Percentiles rank a stretch among this genome's conserved stretches.
Conservation (phyloP, 1,140 invertebrate species). For the Apis cerana region DNA sequence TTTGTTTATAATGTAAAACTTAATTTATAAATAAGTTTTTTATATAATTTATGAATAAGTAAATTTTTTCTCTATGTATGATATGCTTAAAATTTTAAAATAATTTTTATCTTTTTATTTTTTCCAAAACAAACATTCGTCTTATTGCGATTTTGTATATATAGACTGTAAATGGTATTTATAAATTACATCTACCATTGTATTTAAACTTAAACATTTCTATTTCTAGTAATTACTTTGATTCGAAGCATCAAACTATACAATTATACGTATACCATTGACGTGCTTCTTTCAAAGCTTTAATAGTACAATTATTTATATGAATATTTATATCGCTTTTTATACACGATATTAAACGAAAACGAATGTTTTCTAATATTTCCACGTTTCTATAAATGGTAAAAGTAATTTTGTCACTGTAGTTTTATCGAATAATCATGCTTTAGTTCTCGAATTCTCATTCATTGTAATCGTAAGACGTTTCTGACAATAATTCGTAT, state of each 20-base stretch:
- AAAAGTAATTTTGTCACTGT: neutral
- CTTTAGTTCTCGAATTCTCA: neutral
- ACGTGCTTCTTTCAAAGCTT: slow-evolving; percentile 28
- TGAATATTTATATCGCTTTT: slow-evolving; percentile 49
- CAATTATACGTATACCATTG: neutral
- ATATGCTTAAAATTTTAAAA: neutral
- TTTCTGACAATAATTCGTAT: neutral
- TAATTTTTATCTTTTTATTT: neutral
- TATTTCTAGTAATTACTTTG: neutral
- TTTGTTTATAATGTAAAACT: neutral
- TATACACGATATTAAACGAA: slow-evolving; percentile 15
- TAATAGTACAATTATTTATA: slow-evolving; percentile 49
- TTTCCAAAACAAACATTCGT: neutral
- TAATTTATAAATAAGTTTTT: neutral
- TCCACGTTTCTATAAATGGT: slow-evolving; percentile 25
- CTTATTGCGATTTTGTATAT: neutral
- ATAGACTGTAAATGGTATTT: neutral
- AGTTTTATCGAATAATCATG: neutral
- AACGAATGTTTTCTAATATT: slow-evolving; percentile 18
- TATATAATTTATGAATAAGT: neutral
- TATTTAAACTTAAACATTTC: neutral
- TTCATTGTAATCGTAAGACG: neutral
- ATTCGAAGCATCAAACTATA: neutral
- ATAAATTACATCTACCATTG: neutral
- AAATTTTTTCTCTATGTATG: too few species aligned